Evolutionary conservation across 2,113 vertebrate species (phyloP), one percentile per base, ranked within the genome.

Genomic region (Stigmatopora argus): DNA sequence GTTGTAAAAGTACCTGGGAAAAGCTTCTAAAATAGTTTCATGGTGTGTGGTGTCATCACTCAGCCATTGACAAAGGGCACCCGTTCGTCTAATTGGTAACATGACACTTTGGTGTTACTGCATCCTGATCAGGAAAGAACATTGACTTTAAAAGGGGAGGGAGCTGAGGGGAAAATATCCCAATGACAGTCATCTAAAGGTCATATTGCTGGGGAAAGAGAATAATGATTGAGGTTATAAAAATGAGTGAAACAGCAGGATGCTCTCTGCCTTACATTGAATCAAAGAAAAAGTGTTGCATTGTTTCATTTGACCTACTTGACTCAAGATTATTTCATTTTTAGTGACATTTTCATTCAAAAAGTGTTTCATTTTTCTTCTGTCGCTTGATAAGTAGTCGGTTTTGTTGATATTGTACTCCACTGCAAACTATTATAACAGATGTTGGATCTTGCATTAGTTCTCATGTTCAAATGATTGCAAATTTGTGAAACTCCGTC

Each of bases 31-130:
- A 88, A 85, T 65, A 75, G 79, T 74, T 78, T 1, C 78, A 84
- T 69, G 83, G 81, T 69, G 72, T 75, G 81, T 80, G 72, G 77
- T 78, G 86, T 79, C 74, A 64, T 75, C 60, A 34, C 69, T 70
- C 61, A 73, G 72, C 60, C 75, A 78, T 74, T 80, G 70, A 79
- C 74, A 65, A 58, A 67, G 51, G 67, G 64, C 52, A 38, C 61
- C 64, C 60, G 4, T 64, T 12, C 51, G 66, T 69, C 85, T 90
- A 88, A 90, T 87, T 90, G 87, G 86, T 85, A 84, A 88, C 57
- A 8, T 26, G 76, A 89, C 66, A 62, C 83, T 73, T 78, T 45
- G 21, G 57, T 76, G 76, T 82, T 73, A 64, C 72, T 13, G 57
- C 55, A 35, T 62, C 61, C 44, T 47, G 38, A 77, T 74, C 86